Evolutionary conservation across 2,113 vertebrate species (phyloP).

Genomic region (Nesospiza acunhae): DNA sequence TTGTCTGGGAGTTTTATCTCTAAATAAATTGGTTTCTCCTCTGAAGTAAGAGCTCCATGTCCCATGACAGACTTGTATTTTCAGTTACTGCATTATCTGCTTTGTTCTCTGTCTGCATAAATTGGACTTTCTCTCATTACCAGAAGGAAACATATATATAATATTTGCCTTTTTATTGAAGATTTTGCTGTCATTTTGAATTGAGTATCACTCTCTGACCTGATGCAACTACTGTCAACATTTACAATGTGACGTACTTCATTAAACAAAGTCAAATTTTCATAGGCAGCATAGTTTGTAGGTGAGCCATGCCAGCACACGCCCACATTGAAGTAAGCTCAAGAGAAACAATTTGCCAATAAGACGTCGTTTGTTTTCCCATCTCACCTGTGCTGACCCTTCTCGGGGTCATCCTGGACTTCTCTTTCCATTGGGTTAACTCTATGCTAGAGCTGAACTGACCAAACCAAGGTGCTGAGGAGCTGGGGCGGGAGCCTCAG

Average conservation of each 20-base stretch:
- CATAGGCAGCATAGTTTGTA: not conserved
- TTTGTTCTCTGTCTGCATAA: not conserved
- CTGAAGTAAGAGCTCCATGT: not conserved
- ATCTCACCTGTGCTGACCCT: not conserved
- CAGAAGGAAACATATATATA: not conserved
- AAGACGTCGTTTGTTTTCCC: not conserved
- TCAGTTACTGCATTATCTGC: not conserved
- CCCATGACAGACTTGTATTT: not conserved
- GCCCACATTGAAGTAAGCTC: fast-evolving
- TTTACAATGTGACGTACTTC: not conserved
- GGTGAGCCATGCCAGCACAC: not conserved
- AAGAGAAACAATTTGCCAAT: not conserved
- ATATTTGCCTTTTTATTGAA: not conserved
- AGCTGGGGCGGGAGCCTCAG: not conserved
- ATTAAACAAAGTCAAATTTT: not conserved
- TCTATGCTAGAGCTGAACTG: fast-evolving
- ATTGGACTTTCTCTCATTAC: not conserved
- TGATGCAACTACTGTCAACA: not conserved
- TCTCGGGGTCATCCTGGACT: not conserved
- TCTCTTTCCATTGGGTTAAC: not conserved
- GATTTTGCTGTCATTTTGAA: not conserved
- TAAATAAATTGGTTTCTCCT: not conserved
- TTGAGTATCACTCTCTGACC: not conserved
- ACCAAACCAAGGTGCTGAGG: not conserved
- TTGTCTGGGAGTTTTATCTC: not conserved